phyloP scores from a whole-genome alignment of 53 echinoderm and acorn worm species.

The Arbacia lixula region DNA sequence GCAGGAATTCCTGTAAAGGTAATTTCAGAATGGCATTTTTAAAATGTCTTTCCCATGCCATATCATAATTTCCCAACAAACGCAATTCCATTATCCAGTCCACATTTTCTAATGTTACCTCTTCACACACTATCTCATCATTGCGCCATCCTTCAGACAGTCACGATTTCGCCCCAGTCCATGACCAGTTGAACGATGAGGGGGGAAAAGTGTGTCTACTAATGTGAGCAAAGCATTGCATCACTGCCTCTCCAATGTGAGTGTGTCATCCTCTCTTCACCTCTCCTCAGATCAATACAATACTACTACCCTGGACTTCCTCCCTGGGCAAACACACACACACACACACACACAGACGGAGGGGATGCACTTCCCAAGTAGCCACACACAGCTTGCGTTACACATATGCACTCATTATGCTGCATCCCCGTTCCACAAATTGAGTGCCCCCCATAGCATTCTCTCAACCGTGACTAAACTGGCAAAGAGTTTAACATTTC shows the following conservation, averaged over 20 bases:
- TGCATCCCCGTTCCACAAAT: slow-evolving; percentile 35
- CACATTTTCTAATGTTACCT: too few species aligned
- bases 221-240: slow-evolving; percentile 16
- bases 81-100: too few species aligned
- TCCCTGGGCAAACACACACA: too few species aligned
- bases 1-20: too few species aligned
- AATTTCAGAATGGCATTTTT: too few species aligned
- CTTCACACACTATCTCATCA: too few species aligned
- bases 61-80: too few species aligned
- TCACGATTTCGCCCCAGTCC: slow-evolving; percentile 7
- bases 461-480: slow-evolving; percentile 58
- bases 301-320: slow-evolving; percentile 33
- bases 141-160: too few species aligned
- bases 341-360: too few species aligned
- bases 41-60: too few species aligned
- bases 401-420: slow-evolving; percentile 61
- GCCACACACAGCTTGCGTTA: slow-evolving; percentile 36
- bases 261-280: neutral
- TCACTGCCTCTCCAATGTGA: slow-evolving; percentile 22
- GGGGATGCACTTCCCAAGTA: slow-evolving; percentile 15
- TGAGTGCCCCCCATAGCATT: slow-evolving; percentile 32
- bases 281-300: slow-evolving; percentile 40
- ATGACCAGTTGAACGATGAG: slow-evolving; percentile 15
- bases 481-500: slow-evolving; percentile 33
- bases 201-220: slow-evolving; percentile 5